Base-by-base conservation (phyloP, 2,888 invertebrate genomes). In the Lingula anatina region DNA sequence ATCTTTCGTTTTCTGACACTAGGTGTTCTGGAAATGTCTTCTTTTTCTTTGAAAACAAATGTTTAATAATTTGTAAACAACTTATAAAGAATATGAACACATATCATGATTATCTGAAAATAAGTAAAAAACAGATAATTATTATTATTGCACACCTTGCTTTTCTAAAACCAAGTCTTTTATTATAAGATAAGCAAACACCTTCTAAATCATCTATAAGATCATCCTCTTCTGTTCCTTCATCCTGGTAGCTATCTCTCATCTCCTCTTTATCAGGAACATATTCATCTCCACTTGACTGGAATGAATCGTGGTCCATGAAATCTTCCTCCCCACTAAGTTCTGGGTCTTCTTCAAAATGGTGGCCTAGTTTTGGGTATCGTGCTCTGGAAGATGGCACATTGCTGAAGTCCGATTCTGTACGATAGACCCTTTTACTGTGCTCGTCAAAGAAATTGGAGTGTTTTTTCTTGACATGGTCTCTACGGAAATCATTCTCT, bases 171-270 rank as follows among this genome's bases (percentile, higher is more conserved):
- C 21, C 38, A 18, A 7, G 15, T 38, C 38, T n/a, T n/a, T n/a
- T n/a, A n/a, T n/a, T n/a, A n/a, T n/a, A n/a, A n/a, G n/a, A n/a
- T n/a, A n/a, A n/a, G n/a, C n/a, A n/a, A n/a, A n/a, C 36, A 3
- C n/a, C n/a, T n/a, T n/a, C 15, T 15, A 9, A 31, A 31, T 28
- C 12, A 5, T 41, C 44, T 37, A 39, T 26, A 20, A 50, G 35
- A 31, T 64, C 64, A 52, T 68, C 54, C 25, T 62, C 46, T 51
- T 61, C 50, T 52, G 64, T 61, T 42, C 51, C 41, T 54, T 65
- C 68, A 18, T 64, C 64, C 18, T 60, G 62, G 35, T 62, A 9
- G 15, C 31, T 31, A 15, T 31, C 66, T 46, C 55, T 60, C 42
- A 54, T 57, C 24, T 50, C 54, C 47, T 48, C 45, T 39, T 53